Percentiles rank a stretch among this genome's conserved stretches.
Conservation (phyloP, 35 echinoderm and acorn worm species). For the Ophiothrix spiculata region DNA sequence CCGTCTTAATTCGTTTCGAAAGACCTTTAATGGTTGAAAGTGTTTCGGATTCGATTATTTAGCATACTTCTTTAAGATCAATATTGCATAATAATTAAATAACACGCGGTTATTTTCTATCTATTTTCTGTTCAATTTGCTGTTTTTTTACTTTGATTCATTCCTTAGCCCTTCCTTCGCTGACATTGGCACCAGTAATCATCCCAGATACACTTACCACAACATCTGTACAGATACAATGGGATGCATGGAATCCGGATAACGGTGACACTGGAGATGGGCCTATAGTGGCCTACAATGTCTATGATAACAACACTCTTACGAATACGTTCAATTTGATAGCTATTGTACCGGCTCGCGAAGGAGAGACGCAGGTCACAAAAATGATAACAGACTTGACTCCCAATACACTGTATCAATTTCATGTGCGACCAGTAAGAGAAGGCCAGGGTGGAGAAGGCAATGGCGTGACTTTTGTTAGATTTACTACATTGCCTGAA, state of each 20-base stretch:
- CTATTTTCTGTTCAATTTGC: neutral
- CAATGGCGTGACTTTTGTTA: neutral
- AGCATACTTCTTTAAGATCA: neutral
- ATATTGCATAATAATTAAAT: neutral
- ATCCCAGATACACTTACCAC: neutral
- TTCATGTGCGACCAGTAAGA: neutral
- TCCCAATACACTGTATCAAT: neutral
- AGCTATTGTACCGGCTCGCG: neutral
- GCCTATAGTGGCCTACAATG: too few relatives aligned
- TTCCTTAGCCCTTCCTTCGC: neutral
- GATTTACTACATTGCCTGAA: neutral
- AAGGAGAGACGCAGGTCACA: neutral
- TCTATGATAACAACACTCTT: neutral
- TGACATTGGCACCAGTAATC: neutral
- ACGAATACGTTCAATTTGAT: neutral
- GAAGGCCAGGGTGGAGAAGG: neutral
- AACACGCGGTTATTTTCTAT: too few relatives aligned
- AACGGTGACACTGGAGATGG: too few relatives aligned
- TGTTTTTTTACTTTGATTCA: too few relatives aligned
- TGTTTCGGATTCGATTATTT: neutral
- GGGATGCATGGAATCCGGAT: neutral
- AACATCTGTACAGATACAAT: neutral
- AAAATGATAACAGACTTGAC: neutral
- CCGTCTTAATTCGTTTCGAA: neutral
- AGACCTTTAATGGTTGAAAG: neutral